Percentiles rank a stretch among this genome's conserved stretches.
Conservation (phyloP, 2,888 invertebrate genomes). For the Aquatica leii region DNA sequence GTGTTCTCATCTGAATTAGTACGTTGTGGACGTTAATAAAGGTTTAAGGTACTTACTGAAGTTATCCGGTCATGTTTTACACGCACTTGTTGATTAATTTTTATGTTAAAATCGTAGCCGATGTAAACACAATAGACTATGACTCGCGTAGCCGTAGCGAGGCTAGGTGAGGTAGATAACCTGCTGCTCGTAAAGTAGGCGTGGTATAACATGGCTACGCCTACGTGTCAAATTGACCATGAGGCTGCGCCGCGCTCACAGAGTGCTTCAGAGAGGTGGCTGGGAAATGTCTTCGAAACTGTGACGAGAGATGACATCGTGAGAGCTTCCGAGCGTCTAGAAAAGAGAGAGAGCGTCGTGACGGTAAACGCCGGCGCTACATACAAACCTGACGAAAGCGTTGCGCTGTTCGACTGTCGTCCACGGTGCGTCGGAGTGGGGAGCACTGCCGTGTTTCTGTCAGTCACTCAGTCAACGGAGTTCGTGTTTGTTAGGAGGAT, state of each 20-base stretch:
- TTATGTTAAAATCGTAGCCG: background rate
- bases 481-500: constrained; percentile 55
- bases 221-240: constrained; percentile 62
- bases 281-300: constrained; percentile 55
- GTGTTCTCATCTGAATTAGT: no score
- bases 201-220: constrained; percentile 47
- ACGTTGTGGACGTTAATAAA: no score
- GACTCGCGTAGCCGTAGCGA: constrained; percentile 53
- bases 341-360: constrained; percentile 46
- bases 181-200: constrained; percentile 55
- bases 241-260: constrained; percentile 57
- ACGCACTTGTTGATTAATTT: background rate
- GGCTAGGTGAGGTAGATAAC: constrained; percentile 52
- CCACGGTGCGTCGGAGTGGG: constrained; percentile 48
- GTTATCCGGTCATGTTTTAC: background rate
- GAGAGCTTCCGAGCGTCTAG: constrained; percentile 40
- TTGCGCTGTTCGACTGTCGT: constrained; percentile 51
- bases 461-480: constrained; percentile 62
- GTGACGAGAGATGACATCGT: constrained; percentile 61
- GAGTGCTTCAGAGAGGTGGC: constrained; percentile 46
- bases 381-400: constrained; percentile 57
- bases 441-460: constrained; percentile 57
- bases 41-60: background rate
- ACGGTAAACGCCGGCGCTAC: constrained; percentile 58
- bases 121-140: constrained; percentile 31